Base-by-base conservation (phyloP, 2,888 invertebrate genomes). In the Watsonalla binaria region DNA sequence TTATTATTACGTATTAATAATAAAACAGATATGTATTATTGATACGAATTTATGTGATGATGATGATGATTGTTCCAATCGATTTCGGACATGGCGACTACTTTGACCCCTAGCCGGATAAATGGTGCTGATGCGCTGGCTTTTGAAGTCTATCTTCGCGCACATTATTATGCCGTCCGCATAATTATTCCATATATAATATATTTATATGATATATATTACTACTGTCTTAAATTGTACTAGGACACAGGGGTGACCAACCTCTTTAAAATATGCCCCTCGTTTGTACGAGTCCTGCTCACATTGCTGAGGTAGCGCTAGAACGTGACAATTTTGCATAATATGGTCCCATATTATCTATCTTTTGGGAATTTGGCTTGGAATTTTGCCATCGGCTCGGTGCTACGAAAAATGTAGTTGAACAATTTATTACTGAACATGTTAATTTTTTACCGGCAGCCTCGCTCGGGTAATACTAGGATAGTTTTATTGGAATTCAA, bases 271-370 rank as follows among this genome's bases (percentile, higher is more conserved):
- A 70, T 70, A 72, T 70, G 69, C 58, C 60, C 65, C 55, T 66
- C 68, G 62, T 62, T 65, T 68, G 65, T 62, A 62, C 58, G 63
- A 68, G 69, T 61, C 64, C 58, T 58, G 70, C 59, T 58, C 58
- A 61, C 63, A 57, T 61, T 57, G 61, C 62, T 61, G 62, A 65
- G 58, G 57, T 56, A 55, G 48, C 57, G 52, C 35, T 35, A 51
- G 71, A 63, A 80, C 76, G 76, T 79, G 77, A 76, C 68, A 62
- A 71, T 76, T 80, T 78, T 78, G 73, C 78, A 74, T 78, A 75
- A 79, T 68, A 70, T 66, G 57, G 55, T 51, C 62, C 65, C 61
- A 64, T 70, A 76, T 80, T 79, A 79, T 78, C 76, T 70, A 60
- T 62, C 72, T 67, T 72, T 66, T 59, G 71, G 65, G 71, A 68